phyloP scores from a whole-genome alignment of 2,888 invertebrate genomes.

The Idaea straminata region DNA sequence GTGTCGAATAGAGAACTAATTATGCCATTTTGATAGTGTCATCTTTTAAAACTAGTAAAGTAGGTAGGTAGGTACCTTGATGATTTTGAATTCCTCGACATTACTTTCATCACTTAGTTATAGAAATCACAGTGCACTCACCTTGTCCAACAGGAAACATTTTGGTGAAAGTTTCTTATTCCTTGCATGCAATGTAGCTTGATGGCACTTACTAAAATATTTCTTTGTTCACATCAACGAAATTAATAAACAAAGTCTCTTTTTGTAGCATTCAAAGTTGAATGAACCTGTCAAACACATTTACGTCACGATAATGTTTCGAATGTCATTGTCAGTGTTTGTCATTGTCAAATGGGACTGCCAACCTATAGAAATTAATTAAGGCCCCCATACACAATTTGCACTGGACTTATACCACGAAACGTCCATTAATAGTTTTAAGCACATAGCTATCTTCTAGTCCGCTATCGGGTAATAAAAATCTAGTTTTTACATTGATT shows the following conservation, averaged over 20 bases:
- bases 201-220: constrained; percentile 22
- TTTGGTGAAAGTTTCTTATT: constrained; percentile 26
- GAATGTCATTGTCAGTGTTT: background rate
- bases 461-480: no score
- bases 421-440: no score
- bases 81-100: constrained; percentile 13
- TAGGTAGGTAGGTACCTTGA: background rate
- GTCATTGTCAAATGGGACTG: background rate
- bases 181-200: constrained; percentile 26
- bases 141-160: constrained; percentile 35
- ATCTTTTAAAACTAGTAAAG: background rate
- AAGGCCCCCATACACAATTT: background rate
- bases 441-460: no score
- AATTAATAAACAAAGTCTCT: constrained; percentile 7
- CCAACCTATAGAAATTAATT: background rate
- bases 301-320: background rate
- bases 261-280: constrained; percentile 4
- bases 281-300: background rate
- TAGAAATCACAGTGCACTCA: constrained; percentile 22
- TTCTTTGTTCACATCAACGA: constrained; percentile 27
- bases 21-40: background rate
- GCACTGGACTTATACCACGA: background rate
- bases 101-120: constrained; percentile 16
- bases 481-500: no score
- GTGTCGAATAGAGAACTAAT: background rate